Evolutionary conservation across 2,113 vertebrate genomes (phyloP).

Genomic region (Hippocampus mohnikei): DNA sequence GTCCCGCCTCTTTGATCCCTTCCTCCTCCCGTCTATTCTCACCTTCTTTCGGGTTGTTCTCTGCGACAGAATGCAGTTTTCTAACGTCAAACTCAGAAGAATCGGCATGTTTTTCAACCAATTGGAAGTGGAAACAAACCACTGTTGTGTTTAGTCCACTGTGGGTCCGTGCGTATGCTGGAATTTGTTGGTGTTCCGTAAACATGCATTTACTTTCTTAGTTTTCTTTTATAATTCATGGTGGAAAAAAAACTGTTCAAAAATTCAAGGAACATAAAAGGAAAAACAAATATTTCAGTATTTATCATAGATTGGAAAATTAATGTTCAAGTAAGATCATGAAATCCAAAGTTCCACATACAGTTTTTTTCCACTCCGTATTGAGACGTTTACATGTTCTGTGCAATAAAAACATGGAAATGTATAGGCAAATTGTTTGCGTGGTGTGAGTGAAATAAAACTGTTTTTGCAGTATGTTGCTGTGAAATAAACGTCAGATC

Average conservation of each 20-base stretch:
- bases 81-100: conserved; percentile 16
- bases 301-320: no score
- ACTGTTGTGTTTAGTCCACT: background rate
- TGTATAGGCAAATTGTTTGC: no score
- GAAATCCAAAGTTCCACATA: background rate
- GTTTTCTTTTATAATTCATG: background rate
- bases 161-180: background rate
- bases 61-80: conserved; percentile 32
- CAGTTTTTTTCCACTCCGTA: no score
- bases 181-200: background rate
- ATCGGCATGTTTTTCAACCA: background rate
- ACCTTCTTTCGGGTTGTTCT: conserved; percentile 56
- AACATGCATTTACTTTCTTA: background rate
- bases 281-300: background rate
- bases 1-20: conserved; percentile 65
- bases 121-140: conserved; percentile 1
- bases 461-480: no score
- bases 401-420: no score
- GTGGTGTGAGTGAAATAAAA: no score
- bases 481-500: no score
- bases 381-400: no score
- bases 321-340: background rate
- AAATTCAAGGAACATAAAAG: background rate
- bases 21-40: conserved; percentile 44
- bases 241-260: background rate